Evolutionary conservation across 2,113 vertebrate species (phyloP).

Genomic region (Lichenostomus cassidix): DNA sequence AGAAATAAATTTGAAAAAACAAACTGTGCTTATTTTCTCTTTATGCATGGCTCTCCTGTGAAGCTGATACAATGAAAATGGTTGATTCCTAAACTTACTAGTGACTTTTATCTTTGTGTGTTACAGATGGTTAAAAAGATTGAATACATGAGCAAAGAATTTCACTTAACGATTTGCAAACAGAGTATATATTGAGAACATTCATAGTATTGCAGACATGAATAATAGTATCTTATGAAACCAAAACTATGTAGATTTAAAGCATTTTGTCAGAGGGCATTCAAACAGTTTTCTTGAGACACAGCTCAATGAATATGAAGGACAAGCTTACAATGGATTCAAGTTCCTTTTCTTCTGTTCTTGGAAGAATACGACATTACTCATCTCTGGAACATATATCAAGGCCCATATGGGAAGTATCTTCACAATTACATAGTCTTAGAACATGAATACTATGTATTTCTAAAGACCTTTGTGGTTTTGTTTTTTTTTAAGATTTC

Average conservation of each 20-base stretch:
- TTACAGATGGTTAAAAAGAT: background rate
- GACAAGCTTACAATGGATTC: background rate
- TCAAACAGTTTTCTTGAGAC: background rate
- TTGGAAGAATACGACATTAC: background rate
- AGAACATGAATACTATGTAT: background rate
- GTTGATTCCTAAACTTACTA: background rate
- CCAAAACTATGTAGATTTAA: background rate
- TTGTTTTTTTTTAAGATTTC: background rate
- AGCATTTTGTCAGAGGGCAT: background rate
- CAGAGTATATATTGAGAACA: background rate
- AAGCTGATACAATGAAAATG: background rate
- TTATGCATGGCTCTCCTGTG: background rate
- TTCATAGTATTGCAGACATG: background rate
- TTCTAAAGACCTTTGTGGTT: background rate
- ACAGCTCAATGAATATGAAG: background rate
- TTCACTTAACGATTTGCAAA: background rate
- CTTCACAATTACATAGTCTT: background rate
- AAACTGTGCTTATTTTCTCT: background rate
- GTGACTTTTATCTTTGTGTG: background rate
- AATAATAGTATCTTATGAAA: background rate
- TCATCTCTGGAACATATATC: background rate
- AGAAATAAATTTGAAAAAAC: background rate
- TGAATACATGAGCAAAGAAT: background rate
- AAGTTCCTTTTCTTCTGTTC: background rate
- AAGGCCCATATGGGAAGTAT: background rate